These are phyloP conservation scores for Tillus elongatus DNA, from an alignment of 2,888 invertebrate species.

Conservation along the genomic window DNA sequence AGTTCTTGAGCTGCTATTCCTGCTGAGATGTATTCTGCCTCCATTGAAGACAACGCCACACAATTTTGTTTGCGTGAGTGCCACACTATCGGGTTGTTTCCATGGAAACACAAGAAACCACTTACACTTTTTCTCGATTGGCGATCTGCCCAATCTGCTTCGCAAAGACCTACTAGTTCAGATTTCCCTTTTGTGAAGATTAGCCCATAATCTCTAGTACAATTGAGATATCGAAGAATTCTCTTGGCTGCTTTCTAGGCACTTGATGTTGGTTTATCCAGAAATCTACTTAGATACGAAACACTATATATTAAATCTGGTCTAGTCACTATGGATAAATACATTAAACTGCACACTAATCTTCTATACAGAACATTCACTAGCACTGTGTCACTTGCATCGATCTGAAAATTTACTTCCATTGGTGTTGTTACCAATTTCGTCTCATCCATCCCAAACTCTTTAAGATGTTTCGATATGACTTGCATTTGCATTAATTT, in stretches of 20 bases:
- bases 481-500: constrained; percentile 14
- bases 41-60: constrained; percentile 19
- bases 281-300: constrained; percentile 17
- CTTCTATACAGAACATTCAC: constrained; percentile 10
- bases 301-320: constrained; percentile 19
- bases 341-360: constrained; percentile 15
- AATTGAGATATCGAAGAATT: neutral
- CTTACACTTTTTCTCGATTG: constrained; percentile 11
- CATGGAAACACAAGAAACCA: constrained; percentile 17
- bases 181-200: neutral
- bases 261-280: constrained; percentile 17
- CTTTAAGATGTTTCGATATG: constrained; percentile 13
- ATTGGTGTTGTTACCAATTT: no score
- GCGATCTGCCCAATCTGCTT: constrained; percentile 19
- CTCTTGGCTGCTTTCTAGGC: constrained; percentile 16
- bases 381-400: neutral
- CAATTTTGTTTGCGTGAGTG: constrained; percentile 20
- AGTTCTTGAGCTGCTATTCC: constrained; percentile 11
- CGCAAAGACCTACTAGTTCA: constrained; percentile 12
- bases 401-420: constrained; percentile 17
- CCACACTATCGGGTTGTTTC: constrained; percentile 19
- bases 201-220: neutral
- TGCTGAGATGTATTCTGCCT: constrained; percentile 18
- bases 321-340: constrained; percentile 14
- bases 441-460: no score